These are phyloP conservation scores for Thalassoma bifasciatum DNA, from an alignment of 2,113 vertebrate genomes.

Conservation along the genomic window DNA sequence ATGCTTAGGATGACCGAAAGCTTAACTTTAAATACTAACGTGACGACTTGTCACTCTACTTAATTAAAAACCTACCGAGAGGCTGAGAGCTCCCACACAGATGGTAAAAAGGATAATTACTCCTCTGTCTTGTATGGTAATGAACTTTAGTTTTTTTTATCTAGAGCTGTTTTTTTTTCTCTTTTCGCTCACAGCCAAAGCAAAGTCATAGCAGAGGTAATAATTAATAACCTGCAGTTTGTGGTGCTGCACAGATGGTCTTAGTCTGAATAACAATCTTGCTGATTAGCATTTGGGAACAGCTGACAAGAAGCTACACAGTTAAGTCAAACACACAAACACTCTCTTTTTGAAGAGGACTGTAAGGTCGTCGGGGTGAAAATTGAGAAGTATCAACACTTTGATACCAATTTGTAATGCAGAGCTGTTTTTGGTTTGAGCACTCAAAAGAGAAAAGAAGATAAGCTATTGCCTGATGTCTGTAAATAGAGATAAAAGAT, in stretches of 20 bases:
- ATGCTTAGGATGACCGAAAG: not conserved
- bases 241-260: conserved; percentile 28
- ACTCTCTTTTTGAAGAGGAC: conserved; percentile 25
- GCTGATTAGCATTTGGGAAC: conserved; percentile 32
- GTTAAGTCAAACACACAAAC: conserved; percentile 6
- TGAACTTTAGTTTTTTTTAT: not conserved
- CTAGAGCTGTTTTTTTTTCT: too few relatives aligned
- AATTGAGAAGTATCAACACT: not conserved
- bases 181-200: not conserved
- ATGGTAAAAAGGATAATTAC: not conserved
- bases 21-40: not conserved
- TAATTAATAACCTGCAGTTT: not conserved
- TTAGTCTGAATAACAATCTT: conserved; percentile 10
- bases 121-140: not conserved
- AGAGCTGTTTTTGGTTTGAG: not conserved
- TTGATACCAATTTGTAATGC: not conserved
- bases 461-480: not conserved
- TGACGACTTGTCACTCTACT: not conserved
- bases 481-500: not conserved
- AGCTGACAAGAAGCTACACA: conserved; percentile 14
- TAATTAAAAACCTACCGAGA: not conserved
- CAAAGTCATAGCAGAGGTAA: not conserved
- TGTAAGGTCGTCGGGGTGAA: conserved; percentile 28
- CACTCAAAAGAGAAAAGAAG: too few relatives aligned
- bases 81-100: not conserved